Base-by-base conservation (phyloP, 2,113 vertebrate species). In the Anguilla japonica region DNA sequence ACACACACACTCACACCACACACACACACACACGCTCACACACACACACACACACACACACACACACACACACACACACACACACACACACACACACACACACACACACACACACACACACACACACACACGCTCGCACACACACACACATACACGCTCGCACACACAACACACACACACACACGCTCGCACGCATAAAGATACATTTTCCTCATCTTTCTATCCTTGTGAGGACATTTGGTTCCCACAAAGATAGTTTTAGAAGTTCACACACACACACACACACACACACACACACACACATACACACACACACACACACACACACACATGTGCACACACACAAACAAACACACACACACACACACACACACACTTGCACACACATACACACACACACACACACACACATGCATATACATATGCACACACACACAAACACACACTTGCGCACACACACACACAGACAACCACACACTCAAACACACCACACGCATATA, bases 331-430 rank as follows among this genome's bases (percentile, higher is more conserved):
- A 60, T 2, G 7, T n/a, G 9, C 78, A 40, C 9, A 71, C 26
- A 26, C 3, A 26, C 20, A 60, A 0, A 20, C 56, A 60, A 11
- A 60, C 13, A 60, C 1, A 60, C 56, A 78, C 71, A 78, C 71
- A n/a, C 63, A 15, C 63, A 40, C 78, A 39, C 78, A 79, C 34
- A 40, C 78, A 92, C 90, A 6, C 40, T 2, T 15, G 85, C 11
- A 4, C 40, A 85, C 29, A 8, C 16, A 80, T 67, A 78, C 80
- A 5, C 41, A 67, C 80, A 39, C 67, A 67, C 39, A 81, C 41
- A 46, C 63, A 83, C 22, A 50, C 75, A 82, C 20, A 79, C 46
- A 41, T 39, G 26, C n/a, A 9, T 57, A 80, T 0, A 63, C n/a
- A 40, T 13, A 81, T 60, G 22, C 34, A 29, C 26, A 39, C 40